Evolutionary conservation across 2,888 invertebrate genomes (phyloP).

Genomic region (Agrotis segetum): DNA sequence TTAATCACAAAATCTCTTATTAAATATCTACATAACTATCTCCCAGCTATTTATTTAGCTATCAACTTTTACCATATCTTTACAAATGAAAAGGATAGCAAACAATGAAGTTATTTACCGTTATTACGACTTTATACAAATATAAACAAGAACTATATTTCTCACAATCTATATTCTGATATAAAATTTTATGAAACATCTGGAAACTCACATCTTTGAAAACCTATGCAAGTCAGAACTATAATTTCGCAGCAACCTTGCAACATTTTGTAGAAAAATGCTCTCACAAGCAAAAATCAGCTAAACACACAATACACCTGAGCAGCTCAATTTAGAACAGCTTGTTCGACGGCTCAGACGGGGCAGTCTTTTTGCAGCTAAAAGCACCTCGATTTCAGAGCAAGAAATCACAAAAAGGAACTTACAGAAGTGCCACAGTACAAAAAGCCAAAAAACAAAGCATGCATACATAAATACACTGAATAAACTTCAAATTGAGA

Average conservation of each 20-base stretch:
- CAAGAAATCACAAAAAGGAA: background rate
- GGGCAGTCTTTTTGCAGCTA: constrained; percentile 48
- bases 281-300: constrained; percentile 54
- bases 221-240: constrained; percentile 38
- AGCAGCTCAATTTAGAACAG: constrained; percentile 61
- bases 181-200: background rate
- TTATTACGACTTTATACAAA: background rate
- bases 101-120: no score
- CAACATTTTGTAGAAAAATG: constrained; percentile 45
- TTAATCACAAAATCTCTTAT: no score
- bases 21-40: no score
- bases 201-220: background rate
- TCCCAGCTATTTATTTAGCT: no score
- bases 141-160: background rate
- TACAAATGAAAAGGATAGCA: no score
- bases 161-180: background rate
- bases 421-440: constrained; percentile 16
- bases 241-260: constrained; percentile 17
- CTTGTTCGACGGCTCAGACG: constrained; percentile 56
- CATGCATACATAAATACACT: background rate
- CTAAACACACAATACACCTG: constrained; percentile 62
- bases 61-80: no score
- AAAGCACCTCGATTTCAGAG: constrained; percentile 51
- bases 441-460: background rate
- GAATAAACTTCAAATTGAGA: background rate